Evolutionary conservation across 2,888 invertebrate genomes (phyloP).

Genomic region (Ptilodon capucinus): DNA sequence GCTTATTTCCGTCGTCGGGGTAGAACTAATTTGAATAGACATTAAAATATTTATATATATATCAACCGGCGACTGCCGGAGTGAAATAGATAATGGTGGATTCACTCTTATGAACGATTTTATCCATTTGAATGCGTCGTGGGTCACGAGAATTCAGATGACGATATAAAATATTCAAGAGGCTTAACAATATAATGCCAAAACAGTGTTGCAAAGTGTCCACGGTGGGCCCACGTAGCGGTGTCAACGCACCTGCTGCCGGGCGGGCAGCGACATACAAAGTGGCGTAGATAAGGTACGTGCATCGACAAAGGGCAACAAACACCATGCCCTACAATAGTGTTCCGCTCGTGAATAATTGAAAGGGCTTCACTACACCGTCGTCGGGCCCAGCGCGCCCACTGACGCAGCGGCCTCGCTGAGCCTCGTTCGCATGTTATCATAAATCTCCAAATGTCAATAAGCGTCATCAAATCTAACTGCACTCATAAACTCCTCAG

Average conservation of each 20-base stretch:
- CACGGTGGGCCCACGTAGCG: conserved; percentile 20
- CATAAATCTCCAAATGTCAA: conserved; percentile 34
- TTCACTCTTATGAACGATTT: too few relatives aligned
- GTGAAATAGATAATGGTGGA: conserved; percentile 10
- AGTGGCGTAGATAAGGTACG: conserved; percentile 34
- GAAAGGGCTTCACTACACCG: conserved; percentile 50
- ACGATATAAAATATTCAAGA: neutral
- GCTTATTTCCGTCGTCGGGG: conserved; percentile 54
- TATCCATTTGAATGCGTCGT: too few relatives aligned
- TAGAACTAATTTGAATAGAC: conserved; percentile 52
- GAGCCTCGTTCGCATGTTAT: conserved; percentile 43
- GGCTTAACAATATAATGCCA: neutral
- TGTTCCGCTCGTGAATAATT: conserved; percentile 65
- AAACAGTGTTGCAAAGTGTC: neutral
- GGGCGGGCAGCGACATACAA: conserved; percentile 32
- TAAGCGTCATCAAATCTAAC: conserved; percentile 10
- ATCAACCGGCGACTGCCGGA: conserved; percentile 13
- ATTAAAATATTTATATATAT: conserved; percentile 27
- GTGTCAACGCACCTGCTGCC: conserved; percentile 37
- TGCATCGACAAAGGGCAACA: conserved; percentile 38
- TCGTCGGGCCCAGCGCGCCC: too few relatives aligned
- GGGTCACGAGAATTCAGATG: neutral
- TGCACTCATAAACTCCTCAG: conserved; percentile 5
- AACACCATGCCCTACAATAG: conserved; percentile 50
- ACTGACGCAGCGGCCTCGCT: conserved; percentile 42